Evolutionary conservation across 1,140 invertebrate genomes (phyloP), one percentile per base, ranked within the genome.

Genomic region (Drosophila triauraria): DNA sequence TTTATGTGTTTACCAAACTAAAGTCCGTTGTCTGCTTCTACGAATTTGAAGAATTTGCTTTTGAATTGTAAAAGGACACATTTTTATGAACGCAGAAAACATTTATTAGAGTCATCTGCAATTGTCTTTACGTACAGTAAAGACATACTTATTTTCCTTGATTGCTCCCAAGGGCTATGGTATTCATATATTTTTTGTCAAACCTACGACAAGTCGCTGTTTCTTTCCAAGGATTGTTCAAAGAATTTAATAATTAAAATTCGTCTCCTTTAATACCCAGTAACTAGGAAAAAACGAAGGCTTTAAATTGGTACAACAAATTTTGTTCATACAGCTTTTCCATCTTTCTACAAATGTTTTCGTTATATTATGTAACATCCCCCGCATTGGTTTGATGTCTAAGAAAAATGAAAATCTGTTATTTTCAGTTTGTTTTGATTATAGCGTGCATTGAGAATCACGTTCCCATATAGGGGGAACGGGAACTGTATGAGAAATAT

Each of bases 371-470:
- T 40, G 15, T 46, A 67, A 51, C 51, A 46, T 67, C 25, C 32
- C 43, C 40, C 17, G 40, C 42, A 47, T 46, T 3, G 9, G 47
- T 23, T 46, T 44, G 23, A 35, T 15, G 47, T 47, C 20, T 7
- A 38, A 67, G 62, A 53, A 70, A 70, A 70, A 68, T 38, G 62
- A 50, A 62, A 70, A 70, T 70, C 63, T 70, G 63, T 68, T 68
- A 70, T 69, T 70, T 70, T 70, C 67, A 43, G 63, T 70, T 70
- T 70, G 67, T 70, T 70, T 70, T 70, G 63, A 70, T 70, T 70
- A 69, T 50, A 40, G 38, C 47, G 62, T 54, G 67, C 67, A 53
- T 17, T 64, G 67, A 40, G 32, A 51, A 48, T 54, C 63, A 68
- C 48, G 53, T 56, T 56, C 13, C 13, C n/a, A 44, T 10, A 44